A percentile compares a stretch with the other conserved stretches of the same genome.
These are phyloP conservation scores for Bradynema listronoti DNA, from an alignment of 1,140 invertebrate species.

Conservation along the genomic window DNA sequence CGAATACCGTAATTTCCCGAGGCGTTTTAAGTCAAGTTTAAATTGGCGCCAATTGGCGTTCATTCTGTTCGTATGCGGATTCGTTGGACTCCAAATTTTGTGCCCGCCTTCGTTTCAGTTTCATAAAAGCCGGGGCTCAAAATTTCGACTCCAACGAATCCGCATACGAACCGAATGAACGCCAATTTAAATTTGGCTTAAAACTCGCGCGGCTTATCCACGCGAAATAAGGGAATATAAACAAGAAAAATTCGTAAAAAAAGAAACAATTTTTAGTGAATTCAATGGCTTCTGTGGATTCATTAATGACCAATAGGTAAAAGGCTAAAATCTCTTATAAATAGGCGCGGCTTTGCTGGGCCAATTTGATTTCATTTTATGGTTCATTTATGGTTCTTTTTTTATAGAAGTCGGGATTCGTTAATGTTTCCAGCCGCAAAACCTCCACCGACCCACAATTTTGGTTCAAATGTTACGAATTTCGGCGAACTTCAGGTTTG, in stretches of 20 bases:
- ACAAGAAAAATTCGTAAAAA: not conserved
- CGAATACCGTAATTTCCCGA: too few species aligned
- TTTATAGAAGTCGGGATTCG: constrained; percentile 23
- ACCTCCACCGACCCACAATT: constrained; percentile 2
- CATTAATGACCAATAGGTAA: constrained; percentile 11
- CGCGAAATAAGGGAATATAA: not conserved
- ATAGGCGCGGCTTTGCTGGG: too few species aligned
- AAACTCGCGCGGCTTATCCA: too few species aligned
- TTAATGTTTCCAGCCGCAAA: constrained; percentile 28
- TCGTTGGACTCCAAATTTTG: too few species aligned
- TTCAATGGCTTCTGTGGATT: constrained; percentile 37
- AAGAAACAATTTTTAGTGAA: constrained; percentile 30
- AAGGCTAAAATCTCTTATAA: constrained; percentile 9
- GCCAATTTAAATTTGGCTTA: too few species aligned
- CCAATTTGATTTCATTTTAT: not conserved
- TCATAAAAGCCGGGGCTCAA: too few species aligned
- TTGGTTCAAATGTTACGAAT: constrained; percentile 30
- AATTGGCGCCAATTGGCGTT: too few species aligned
- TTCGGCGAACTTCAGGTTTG: constrained; percentile 26
- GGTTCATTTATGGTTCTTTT: constrained; percentile 3
- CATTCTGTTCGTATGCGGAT: too few species aligned
- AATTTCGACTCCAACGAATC: too few species aligned
- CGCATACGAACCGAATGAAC: too few species aligned
- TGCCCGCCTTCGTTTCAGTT: too few species aligned
- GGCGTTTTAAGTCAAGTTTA: too few species aligned